Percentiles rank a stretch among this genome's conserved stretches.
Conservation (phyloP, 2,113 vertebrate species). For the Propithecus coquereli region DNA sequence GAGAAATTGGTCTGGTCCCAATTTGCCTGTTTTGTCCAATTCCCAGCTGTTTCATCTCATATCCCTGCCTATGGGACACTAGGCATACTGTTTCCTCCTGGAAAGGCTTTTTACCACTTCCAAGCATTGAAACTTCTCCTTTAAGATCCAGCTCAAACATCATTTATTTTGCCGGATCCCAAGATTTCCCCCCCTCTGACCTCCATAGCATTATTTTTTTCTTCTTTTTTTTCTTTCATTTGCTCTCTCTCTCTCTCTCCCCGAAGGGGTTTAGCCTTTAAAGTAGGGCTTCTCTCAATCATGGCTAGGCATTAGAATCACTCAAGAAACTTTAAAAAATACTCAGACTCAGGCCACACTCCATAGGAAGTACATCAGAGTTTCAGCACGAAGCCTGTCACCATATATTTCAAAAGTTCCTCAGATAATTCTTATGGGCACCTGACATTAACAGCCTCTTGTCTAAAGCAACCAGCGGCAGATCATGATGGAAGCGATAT, state of each 20-base stretch:
- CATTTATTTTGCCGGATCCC: background rate
- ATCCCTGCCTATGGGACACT: background rate
- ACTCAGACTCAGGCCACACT: background rate
- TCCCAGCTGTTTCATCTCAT: background rate
- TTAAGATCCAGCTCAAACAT: background rate
- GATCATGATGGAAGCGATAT: background rate
- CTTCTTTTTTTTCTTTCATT: no score
- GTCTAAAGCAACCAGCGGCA: background rate
- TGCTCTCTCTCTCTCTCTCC: background rate
- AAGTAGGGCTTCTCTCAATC: background rate
- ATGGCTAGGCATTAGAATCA: background rate
- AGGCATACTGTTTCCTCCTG: background rate
- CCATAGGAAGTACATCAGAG: background rate
- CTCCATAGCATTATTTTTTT: background rate
- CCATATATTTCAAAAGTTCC: background rate
- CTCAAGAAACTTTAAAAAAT: background rate
- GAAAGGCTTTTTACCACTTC: background rate
- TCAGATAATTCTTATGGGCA: background rate
- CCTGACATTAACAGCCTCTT: background rate
- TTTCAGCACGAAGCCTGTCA: background rate
- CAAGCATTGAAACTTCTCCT: background rate
- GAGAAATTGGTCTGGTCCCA: no score
- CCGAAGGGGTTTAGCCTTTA: background rate
- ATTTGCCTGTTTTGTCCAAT: background rate
- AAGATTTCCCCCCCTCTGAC: background rate